These are phyloP conservation scores for Meda fulgida DNA, from an alignment of 2,797 vertebrate species.

Conservation along the genomic window DNA sequence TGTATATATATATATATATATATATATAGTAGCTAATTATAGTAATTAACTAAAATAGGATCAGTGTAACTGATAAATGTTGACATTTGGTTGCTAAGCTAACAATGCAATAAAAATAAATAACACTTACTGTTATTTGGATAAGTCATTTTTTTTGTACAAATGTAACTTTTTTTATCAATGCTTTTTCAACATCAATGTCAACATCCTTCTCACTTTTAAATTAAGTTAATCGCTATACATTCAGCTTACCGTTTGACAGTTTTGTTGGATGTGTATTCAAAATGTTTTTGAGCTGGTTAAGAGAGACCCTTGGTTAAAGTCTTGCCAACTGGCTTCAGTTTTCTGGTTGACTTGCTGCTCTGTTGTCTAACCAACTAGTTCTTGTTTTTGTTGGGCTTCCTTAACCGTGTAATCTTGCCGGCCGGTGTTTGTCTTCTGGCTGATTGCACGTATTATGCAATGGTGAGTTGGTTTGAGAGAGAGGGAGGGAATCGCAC, in stretches of 20 bases:
- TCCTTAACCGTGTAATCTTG: constrained; percentile 16
- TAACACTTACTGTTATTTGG: no score
- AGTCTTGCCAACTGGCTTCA: neutral
- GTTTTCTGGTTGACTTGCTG: constrained; percentile 39
- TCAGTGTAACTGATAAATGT: neutral
- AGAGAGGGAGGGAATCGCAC: constrained; percentile 18
- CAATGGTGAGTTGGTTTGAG: constrained; percentile 18
- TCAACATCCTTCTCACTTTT: neutral
- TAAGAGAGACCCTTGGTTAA: neutral
- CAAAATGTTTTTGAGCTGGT: neutral
- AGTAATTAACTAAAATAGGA: no score
- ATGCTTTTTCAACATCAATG: no score
- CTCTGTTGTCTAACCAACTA: constrained; percentile 24
- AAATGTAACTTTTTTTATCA: neutral
- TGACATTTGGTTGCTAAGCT: neutral
- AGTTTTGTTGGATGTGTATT: neutral
- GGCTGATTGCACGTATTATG: constrained; percentile 27
- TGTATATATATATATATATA: no score
- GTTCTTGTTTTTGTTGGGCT: constrained; percentile 16
- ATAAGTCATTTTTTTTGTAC: neutral
- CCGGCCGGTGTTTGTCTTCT: constrained; percentile 28
- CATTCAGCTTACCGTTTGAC: neutral
- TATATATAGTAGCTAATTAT: no score
- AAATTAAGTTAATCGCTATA: neutral
- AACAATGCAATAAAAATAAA: neutral